Base-by-base conservation (phyloP, 2,888 invertebrate genomes). In the Ryuthela nishihirai region DNA sequence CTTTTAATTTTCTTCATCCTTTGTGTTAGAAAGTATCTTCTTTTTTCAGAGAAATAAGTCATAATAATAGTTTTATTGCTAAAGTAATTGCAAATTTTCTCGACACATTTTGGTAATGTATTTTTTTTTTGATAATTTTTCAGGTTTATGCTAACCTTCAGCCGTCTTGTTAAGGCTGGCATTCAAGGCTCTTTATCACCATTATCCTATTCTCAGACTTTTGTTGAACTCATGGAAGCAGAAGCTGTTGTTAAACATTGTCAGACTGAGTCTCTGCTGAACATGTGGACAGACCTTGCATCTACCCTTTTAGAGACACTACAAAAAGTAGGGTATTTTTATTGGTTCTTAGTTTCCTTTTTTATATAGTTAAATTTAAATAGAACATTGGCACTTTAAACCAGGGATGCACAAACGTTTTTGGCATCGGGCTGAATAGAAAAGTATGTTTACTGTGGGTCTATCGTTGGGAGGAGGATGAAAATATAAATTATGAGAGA, bases 281-380 rank as follows among this genome's bases (percentile, higher is more conserved):
- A 58, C 15, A 36, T 58, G 17, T 58, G 56, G 56, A 52, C 56
- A 15, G 50, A 47, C 23, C 41, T 58, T 23, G 56, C 56, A 7
- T 46, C 50, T 15, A 36, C 56, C 4, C 29, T 58, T 2, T 21
- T 58, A 15, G 56, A 45, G 20, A 32, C 25, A 10, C 46, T 50
- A 32, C 50, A 58, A 42, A 58, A 58, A 23, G 56, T 58, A 39
- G 26, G 17, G 40, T n/a, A n/a, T 26, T 21, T 24, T 34, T 24
- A 4, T 12, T 32, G 32, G 12, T n/a, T n/a, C 15, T 32, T 32
- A n/a, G 12, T 3, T 4, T 2, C 32, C 4, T 32, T 3, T 32
- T n/a, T 3, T 32, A 4, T 32, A n/a, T 34, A 5, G n/a, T 34
- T 12, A 12, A 34, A 15, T 34, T 4, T n/a, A 34, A n/a, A 18